phyloP scores from a whole-genome alignment of 2,113 vertebrate genomes.

The Clinocottus analis region DNA sequence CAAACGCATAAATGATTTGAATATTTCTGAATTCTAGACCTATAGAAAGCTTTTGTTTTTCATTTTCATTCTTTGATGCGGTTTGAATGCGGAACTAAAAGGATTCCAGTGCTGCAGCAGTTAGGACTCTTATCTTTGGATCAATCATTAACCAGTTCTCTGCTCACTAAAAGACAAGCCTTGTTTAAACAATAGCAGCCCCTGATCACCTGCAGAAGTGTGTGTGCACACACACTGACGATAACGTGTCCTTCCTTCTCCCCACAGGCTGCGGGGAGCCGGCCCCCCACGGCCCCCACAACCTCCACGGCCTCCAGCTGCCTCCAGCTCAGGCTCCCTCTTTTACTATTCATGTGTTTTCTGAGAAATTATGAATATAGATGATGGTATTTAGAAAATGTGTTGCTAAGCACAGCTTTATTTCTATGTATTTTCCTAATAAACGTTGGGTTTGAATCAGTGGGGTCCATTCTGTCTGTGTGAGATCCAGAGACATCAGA shows the following conservation, averaged over 20 bases:
- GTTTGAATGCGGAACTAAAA: slow-evolving; percentile 27
- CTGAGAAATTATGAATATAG: not conserved
- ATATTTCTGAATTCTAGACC: too few relatives aligned
- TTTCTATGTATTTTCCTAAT: slow-evolving; percentile 24
- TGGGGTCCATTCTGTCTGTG: not conserved
- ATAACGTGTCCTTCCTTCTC: slow-evolving; percentile 1
- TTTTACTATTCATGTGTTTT: slow-evolving; percentile 8
- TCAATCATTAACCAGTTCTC: slow-evolving; percentile 63
- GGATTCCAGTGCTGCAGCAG: not conserved
- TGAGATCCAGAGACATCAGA: not conserved
- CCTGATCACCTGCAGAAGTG: not conserved
- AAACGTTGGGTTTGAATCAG: not conserved
- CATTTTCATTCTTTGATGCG: not conserved
- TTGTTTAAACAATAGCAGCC: slow-evolving; percentile 42
- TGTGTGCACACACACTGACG: not conserved
- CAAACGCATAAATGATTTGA: not conserved
- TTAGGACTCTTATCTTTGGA: slow-evolving; percentile 38
- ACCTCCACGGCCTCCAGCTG: not conserved
- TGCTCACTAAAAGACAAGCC: slow-evolving; percentile 11
- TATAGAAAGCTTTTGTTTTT: not conserved
- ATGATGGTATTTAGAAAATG: not conserved
- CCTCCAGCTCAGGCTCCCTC: not conserved
- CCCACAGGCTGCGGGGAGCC: slow-evolving; percentile 2
- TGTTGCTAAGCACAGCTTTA: not conserved
- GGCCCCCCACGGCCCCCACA: not conserved